Evolutionary conservation across 2,797 vertebrate genomes (phyloP).

Genomic region (Acridotheres tristis): DNA sequence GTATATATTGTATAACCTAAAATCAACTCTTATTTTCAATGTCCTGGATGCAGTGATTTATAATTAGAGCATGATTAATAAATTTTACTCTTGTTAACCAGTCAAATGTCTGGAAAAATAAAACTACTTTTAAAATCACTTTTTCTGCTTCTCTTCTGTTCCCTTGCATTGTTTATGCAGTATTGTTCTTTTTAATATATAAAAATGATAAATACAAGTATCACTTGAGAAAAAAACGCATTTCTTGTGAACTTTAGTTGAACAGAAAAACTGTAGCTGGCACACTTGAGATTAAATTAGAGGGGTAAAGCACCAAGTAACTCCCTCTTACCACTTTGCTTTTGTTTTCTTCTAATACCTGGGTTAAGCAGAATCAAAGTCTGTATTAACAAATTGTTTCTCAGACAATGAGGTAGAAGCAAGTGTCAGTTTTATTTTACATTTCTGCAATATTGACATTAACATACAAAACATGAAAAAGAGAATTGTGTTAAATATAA

Average conservation of each 20-base stretch:
- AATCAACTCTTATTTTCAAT: slow-evolving; percentile 81
- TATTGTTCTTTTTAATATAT: background rate
- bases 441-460: slow-evolving; percentile 24
- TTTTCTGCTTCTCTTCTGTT: background rate
- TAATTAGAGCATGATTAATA: slow-evolving; percentile 83
- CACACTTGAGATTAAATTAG: background rate
- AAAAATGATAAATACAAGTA: background rate
- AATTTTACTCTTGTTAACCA: slow-evolving; percentile 77
- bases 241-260: background rate
- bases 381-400: background rate
- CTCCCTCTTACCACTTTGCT: background rate
- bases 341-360: background rate
- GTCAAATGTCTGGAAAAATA: slow-evolving; percentile 78
- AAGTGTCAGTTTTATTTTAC: slow-evolving; percentile 51
- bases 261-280: rapidly evolving
- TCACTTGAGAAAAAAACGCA: background rate
- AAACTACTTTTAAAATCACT: slow-evolving; percentile 77
- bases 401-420: background rate
- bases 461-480: slow-evolving; percentile 27
- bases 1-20: slow-evolving; percentile 84
- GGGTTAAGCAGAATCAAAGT: background rate
- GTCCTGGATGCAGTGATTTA: slow-evolving; percentile 83
- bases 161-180: background rate
- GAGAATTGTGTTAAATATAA: slow-evolving; percentile 22
- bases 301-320: background rate